Evolutionary conservation across 2,888 invertebrate genomes (phyloP).

Genomic region (Volucella inanis): DNA sequence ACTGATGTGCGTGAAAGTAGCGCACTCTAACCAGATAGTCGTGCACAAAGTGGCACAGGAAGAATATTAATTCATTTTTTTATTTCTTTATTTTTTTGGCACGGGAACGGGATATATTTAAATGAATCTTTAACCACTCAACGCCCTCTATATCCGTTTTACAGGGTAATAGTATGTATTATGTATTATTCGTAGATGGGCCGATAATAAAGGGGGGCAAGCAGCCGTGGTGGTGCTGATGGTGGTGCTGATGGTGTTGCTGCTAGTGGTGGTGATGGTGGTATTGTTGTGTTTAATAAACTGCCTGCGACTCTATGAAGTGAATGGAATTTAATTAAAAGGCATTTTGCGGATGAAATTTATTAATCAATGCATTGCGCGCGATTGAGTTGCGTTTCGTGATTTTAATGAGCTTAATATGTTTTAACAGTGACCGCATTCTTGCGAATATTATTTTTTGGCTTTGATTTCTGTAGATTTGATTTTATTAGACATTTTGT

Average conservation of each 20-base stretch:
- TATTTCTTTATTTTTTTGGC: not conserved
- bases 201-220: too few species aligned
- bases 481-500: too few species aligned
- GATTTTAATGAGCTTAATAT: not conserved
- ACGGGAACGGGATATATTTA: not conserved
- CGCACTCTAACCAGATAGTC: not conserved
- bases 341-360: constrained; percentile 26
- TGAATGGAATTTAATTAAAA: constrained; percentile 42
- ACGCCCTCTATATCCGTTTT: not conserved
- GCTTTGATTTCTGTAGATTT: too few species aligned
- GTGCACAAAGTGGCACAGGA: not conserved
- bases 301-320: constrained; percentile 14
- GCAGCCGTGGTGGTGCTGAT: too few species aligned
- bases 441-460: not conserved
- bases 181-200: too few species aligned
- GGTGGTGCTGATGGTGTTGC: not conserved
- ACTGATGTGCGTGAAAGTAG: constrained; percentile 16
- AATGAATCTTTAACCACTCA: constrained; percentile 20
- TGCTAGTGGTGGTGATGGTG: not conserved
- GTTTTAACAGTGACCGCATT: not conserved
- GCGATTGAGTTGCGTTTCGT: not conserved
- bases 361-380: constrained; percentile 27
- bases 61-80: not conserved
- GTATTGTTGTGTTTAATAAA: constrained; percentile 32
- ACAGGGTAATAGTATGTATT: too few species aligned